Conservation (phyloP, 2,888 invertebrate genomes). For the Pseudolycoriella hygida region DNA sequence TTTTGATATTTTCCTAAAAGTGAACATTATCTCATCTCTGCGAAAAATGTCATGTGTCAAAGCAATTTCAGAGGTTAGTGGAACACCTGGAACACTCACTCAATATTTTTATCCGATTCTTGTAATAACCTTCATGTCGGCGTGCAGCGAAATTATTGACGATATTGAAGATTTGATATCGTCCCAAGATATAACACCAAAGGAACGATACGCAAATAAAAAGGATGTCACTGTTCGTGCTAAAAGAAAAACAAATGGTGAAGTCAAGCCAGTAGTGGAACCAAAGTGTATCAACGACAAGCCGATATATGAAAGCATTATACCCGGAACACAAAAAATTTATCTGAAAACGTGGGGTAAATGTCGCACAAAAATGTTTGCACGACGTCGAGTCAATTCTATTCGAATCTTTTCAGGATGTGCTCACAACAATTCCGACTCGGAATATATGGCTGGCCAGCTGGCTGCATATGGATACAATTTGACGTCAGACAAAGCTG, state of each 20-base stretch:
- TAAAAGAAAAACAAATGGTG: slow-evolving; percentile 23
- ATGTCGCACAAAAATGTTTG: no score
- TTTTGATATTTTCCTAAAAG: no score
- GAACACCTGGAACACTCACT: no score
- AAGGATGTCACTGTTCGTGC: slow-evolving; percentile 51
- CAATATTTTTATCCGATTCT: no score
- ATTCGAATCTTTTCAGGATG: slow-evolving; percentile 35
- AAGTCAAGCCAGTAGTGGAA: slow-evolving; percentile 7
- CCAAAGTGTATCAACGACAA: slow-evolving; percentile 21
- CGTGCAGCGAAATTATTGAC: slow-evolving; percentile 47
- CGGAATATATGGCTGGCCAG: slow-evolving; percentile 97
- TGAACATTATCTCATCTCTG: no score
- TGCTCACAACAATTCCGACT: slow-evolving; percentile 93
- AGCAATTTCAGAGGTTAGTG: no score
- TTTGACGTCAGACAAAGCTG: slow-evolving; percentile 58
- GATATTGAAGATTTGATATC: slow-evolving; percentile 76
- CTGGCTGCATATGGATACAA: slow-evolving; percentile 75
- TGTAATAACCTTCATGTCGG: no score
- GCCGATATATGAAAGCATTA: slow-evolving; percentile 37
- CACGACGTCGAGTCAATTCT: no score
- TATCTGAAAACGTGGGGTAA: slow-evolving; percentile 95
- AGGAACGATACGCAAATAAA: slow-evolving; percentile 53
- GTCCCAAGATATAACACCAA: slow-evolving; percentile 60
- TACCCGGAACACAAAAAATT: slow-evolving; percentile 58
- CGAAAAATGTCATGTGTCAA: no score